phyloP scores from a whole-genome alignment of 1,140 invertebrate species.

The Drosophila baimaii region DNA sequence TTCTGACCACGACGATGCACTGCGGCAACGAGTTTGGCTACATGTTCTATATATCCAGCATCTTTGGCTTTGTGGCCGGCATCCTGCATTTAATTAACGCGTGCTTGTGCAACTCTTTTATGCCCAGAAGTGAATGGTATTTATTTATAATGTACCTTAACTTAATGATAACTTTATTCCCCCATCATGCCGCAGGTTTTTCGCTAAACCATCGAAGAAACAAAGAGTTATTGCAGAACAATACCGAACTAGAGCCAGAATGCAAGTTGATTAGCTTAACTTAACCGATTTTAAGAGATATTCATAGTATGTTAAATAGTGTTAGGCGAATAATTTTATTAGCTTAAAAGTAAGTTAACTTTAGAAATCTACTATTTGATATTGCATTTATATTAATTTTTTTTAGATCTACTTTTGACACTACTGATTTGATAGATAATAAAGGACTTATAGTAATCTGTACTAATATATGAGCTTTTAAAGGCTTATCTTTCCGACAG shows the following conservation, averaged over 20 bases:
- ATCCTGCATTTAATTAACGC: conserved; percentile 58
- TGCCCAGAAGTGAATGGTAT: conserved; percentile 58
- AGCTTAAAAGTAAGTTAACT: neutral
- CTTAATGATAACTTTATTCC: neutral
- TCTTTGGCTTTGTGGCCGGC: conserved; percentile 48
- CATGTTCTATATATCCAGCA: conserved; percentile 32
- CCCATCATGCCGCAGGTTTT: neutral
- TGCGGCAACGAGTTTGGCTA: conserved; percentile 46
- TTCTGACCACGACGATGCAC: conserved; percentile 45
- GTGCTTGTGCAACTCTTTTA: conserved; percentile 52
- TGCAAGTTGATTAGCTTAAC: neutral
- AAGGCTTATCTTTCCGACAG: too few relatives aligned
- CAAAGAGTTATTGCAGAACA: neutral
- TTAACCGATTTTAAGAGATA: neutral
- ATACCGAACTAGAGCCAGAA: neutral
- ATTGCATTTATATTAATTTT: neutral
- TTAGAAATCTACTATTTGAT: neutral
- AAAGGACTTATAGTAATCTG: neutral
- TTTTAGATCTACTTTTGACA: too few relatives aligned
- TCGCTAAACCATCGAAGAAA: conserved; percentile 24
- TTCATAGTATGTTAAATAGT: neutral
- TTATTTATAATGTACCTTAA: conserved; percentile 19
- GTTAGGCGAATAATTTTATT: neutral
- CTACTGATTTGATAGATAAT: too few relatives aligned
- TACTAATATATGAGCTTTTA: too few relatives aligned